Base-by-base conservation (phyloP, 2,113 vertebrate species). In the Upupa epops region DNA sequence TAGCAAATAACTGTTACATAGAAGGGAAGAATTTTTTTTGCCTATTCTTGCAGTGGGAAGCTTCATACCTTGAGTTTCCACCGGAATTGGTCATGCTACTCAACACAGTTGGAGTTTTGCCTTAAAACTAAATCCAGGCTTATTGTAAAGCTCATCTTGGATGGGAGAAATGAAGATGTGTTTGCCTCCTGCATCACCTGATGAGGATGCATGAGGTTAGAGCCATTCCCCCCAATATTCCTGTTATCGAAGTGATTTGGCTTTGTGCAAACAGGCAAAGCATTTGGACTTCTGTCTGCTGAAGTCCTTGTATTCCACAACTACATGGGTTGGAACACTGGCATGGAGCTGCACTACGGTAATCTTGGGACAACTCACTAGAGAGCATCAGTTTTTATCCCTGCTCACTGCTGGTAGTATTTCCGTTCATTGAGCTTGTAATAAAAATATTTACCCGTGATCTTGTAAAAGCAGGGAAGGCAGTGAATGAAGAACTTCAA, bases 61-160 rank as follows among this genome's bases (percentile, higher is more conserved):
- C 49, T 83, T 75, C 2, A 1, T 28, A 29, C 31, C 8, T 3
- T 17, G 32, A 42, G 40, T 21, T 78, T 64, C 19, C 3, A 3
- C 37, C 12, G 26, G 36, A n/a, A 64, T 48, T 1, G 17, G 13
- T 6, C 0, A 1, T 8, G 7, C 26, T 72, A 5, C 14, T 19
- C 19, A 11, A 17, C 16, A 10, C 12, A 26, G 21, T 1, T 63
- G 64, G 46, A 34, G 24, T n/a, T 76, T 28, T 51, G 7, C 4
- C 2, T 51, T 76, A 11, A n/a, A 58, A 32, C 10, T n/a, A 32
- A 55, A 55, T 46, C 8, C 9, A 9, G 45, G 24, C n/a, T 15
- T 20, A 2, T 25, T 49, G 49, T 54, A 48, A 52, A 61, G 25
- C 13, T 32, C 10, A 7, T 37, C 36, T 78, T 15, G 5, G 36